Base-by-base conservation (phyloP, 2,113 vertebrate genomes). In the Charadrius vociferus region DNA sequence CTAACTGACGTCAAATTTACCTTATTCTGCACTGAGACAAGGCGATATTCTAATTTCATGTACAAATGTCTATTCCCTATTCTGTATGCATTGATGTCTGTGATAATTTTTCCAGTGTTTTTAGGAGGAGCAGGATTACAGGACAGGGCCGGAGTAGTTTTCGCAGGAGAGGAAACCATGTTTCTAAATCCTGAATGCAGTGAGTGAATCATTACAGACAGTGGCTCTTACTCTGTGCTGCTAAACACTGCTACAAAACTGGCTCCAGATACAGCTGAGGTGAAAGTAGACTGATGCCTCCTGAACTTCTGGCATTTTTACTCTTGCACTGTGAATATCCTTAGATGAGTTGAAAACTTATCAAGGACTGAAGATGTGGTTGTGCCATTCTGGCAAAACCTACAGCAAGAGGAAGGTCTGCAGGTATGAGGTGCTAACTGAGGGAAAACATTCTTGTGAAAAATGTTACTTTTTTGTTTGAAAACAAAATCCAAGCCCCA, bases 111-210 rank as follows among this genome's bases (percentile, higher is more conserved):
- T 26, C 27, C 66, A 43, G 34, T 52, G 7, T 27, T 88, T 92
- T 79, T 50, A 5, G 0, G 18, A 81, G 45, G 6, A 71, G 11
- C 7, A 65, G 52, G n/a, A 63, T 67, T 91, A 39, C 0, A 26
- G 49, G 24, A 22, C 12, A 88, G 10, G 47, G 7, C 19, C 47
- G 6, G 17, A 67, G 26, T 50, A 37, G 10, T 67, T 81, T 83
- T 84, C 2, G 1, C 14, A 23, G 26, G 29, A 81, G 37, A 56
- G 6, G 47, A 88, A 88, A 50, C 1, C 20, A 7, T 3, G 0
- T 74, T 91, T 84, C 41, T 75, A n/a, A 63, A 81, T 91, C 32
- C 32, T 20, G 13, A 88, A 58, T 73, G 24, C 21, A 88, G 12
- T 7, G 41, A 70, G 3, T 45, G 15, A 61, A 68, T 36, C 16